Conservation (phyloP, 1,140 invertebrate genomes). For the Babylonia areolata region DNA sequence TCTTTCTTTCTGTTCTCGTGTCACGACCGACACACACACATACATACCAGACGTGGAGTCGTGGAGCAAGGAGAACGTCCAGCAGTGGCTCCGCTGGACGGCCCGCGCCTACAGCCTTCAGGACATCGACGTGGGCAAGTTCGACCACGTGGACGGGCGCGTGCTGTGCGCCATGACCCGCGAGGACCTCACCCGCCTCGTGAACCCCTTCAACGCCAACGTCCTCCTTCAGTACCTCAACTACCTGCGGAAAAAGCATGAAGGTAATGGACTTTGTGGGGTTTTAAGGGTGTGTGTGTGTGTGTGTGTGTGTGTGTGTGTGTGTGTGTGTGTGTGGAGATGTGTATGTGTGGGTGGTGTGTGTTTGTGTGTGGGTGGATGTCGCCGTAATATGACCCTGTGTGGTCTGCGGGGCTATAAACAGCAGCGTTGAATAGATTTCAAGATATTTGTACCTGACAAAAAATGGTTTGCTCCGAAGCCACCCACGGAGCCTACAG, state of each 20-base stretch:
- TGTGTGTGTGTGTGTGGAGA: too few species aligned
- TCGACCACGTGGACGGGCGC: conserved; percentile 79
- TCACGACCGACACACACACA: too few species aligned
- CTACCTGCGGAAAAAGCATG: conserved; percentile 59
- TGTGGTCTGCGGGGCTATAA: too few species aligned
- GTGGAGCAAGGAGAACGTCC: conserved; percentile 81
- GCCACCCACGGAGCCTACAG: too few species aligned
- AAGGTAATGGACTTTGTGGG: conserved; percentile 51
- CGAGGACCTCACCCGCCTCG: conserved; percentile 66
- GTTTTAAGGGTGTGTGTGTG: too few species aligned
- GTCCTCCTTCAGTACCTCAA: conserved; percentile 66
- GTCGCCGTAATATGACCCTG: too few species aligned
- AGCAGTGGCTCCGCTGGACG: conserved; percentile 83
- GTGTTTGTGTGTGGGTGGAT: too few species aligned
- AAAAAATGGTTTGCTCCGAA: too few species aligned
- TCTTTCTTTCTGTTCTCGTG: neutral
- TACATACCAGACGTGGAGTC: conserved; percentile 82
- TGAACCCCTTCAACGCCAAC: conserved; percentile 65
- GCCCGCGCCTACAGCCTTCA: conserved; percentile 80
- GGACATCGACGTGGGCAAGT: conserved; percentile 76
- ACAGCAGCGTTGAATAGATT: too few species aligned
- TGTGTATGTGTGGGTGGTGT: too few species aligned
- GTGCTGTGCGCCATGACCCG: conserved; percentile 79
- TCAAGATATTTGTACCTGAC: too few species aligned
- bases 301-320: too few species aligned